Conservation (phyloP, 1,140 invertebrate species). For the Lycorma delicatula region DNA sequence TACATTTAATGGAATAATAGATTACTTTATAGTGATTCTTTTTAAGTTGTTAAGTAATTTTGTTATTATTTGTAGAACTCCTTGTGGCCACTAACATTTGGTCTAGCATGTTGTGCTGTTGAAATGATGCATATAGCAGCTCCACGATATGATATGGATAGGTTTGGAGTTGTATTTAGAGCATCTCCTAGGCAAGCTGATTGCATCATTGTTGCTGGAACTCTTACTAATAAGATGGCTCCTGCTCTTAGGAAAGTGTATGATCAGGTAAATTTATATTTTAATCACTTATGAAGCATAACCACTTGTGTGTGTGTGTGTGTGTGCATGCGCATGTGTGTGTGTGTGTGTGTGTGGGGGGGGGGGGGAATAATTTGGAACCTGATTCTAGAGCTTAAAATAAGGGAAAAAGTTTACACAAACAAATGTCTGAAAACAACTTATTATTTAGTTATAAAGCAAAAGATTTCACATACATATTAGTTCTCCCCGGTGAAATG, state of each 20-base stretch:
- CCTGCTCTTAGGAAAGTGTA: constrained; percentile 88
- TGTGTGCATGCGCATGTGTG: too few relatives aligned
- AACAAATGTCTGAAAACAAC: too few relatives aligned
- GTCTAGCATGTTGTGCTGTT: constrained; percentile 93
- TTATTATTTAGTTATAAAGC: too few relatives aligned
- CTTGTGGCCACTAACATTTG: constrained; percentile 94
- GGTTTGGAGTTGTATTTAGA: constrained; percentile 89
- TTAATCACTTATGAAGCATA: too few relatives aligned
- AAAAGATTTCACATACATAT: too few relatives aligned
- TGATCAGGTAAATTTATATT: constrained; percentile 54
- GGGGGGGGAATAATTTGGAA: too few relatives aligned
- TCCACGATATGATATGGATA: constrained; percentile 95
- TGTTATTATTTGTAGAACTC: constrained; percentile 51
- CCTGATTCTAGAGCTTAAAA: too few relatives aligned
- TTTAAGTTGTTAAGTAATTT: not conserved
- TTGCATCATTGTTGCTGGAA: constrained; percentile 98
- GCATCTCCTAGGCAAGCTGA: constrained; percentile 93
- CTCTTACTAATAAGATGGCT: constrained; percentile 99
- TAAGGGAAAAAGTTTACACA: too few relatives aligned
- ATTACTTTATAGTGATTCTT: not conserved
- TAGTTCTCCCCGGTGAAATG: too few relatives aligned
- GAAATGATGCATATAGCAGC: constrained; percentile 99
- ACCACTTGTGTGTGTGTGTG: too few relatives aligned
- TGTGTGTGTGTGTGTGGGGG: too few relatives aligned
- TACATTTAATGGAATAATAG: too few relatives aligned